Evolutionary conservation across 37 sponge, comb jelly and placozoan species (phyloP).

Genomic region (Cliona cf. orientalis): DNA sequence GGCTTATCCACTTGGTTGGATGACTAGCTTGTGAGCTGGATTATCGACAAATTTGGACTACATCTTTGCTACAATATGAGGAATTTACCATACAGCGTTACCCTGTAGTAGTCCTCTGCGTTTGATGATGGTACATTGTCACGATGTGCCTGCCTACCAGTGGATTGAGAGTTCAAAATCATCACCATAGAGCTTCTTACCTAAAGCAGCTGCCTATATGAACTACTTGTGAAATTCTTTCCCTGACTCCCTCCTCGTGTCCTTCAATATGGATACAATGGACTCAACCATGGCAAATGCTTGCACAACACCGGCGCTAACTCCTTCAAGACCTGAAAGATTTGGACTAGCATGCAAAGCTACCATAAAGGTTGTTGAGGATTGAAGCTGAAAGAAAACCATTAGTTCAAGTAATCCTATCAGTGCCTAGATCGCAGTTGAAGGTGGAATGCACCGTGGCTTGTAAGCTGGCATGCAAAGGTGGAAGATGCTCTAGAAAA

Average conservation of each 20-base stretch:
- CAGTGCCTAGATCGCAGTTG: conserved; percentile 13
- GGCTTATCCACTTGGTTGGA: too few relatives aligned
- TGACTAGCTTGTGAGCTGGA: conserved; percentile 29
- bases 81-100: conserved; percentile 43
- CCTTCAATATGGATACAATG: conserved; percentile 15
- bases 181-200: conserved; percentile 37
- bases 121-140: conserved; percentile 30
- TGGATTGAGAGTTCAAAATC: conserved; percentile 25
- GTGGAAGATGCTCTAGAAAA: conserved; percentile 49
- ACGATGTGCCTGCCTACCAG: conserved; percentile 39
- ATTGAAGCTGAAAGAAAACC: conserved; percentile 49
- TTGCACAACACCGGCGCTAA: conserved; percentile 55
- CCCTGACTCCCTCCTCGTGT: conserved; percentile 33
- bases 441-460: conserved; percentile 42
- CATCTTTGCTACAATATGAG: conserved; percentile 47
- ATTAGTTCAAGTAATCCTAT: conserved; percentile 55
- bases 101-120: conserved; percentile 54
- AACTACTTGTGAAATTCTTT: conserved; percentile 26
- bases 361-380: conserved; percentile 52
- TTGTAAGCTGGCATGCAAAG: conserved; percentile 32
- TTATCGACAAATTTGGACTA: conserved; percentile 52
- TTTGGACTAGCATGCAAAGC: conserved; percentile 54
- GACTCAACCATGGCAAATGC: conserved; percentile 48
- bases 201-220: conserved; percentile 23
- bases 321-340: conserved; percentile 25